Evolutionary conservation across 92 coral and sea anemone species (phyloP).

Genomic region (Paragorgia papillata): DNA sequence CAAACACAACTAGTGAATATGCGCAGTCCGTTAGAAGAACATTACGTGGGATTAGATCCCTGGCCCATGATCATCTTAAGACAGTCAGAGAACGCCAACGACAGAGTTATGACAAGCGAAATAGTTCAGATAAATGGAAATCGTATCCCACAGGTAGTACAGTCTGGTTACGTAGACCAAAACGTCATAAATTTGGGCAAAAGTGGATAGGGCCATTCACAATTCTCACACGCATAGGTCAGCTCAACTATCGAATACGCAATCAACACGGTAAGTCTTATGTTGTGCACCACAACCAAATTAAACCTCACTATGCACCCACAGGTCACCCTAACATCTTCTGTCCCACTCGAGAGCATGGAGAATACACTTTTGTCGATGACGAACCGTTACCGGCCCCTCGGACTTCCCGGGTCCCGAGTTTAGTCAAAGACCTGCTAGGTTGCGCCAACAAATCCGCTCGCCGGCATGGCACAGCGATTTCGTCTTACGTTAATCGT

Average conservation of each 20-base stretch:
- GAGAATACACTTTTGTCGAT: too few relatives aligned
- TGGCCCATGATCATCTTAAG: constrained; percentile 7
- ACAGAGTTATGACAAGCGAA: neutral
- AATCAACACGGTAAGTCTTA: constrained; percentile 8
- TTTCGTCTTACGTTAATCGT: too few relatives aligned
- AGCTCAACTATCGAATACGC: constrained; percentile 31
- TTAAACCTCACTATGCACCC: constrained; percentile 42
- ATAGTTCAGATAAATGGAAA: constrained; percentile 4
- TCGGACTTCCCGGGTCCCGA: too few relatives aligned
- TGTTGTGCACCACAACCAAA: constrained; percentile 40
- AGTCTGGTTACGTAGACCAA: constrained; percentile 41
- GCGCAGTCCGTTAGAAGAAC: neutral
- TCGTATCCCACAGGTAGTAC: constrained; percentile 23
- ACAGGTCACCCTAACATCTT: constrained; percentile 10
- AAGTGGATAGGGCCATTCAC: constrained; percentile 48
- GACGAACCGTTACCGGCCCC: too few relatives aligned
- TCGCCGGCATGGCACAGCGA: too few relatives aligned
- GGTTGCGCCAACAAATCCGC: too few relatives aligned
- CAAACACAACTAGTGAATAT: constrained; percentile 14
- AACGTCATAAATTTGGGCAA: constrained; percentile 29
- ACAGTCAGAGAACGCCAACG: constrained; percentile 21
- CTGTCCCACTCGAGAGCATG: constrained; percentile 43
- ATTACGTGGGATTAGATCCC: neutral
- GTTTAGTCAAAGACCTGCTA: too few relatives aligned
- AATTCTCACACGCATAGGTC: constrained; percentile 24